Conservation (phyloP, 37 sponge, comb jelly and placozoan species). For the Oopsacas minuta region DNA sequence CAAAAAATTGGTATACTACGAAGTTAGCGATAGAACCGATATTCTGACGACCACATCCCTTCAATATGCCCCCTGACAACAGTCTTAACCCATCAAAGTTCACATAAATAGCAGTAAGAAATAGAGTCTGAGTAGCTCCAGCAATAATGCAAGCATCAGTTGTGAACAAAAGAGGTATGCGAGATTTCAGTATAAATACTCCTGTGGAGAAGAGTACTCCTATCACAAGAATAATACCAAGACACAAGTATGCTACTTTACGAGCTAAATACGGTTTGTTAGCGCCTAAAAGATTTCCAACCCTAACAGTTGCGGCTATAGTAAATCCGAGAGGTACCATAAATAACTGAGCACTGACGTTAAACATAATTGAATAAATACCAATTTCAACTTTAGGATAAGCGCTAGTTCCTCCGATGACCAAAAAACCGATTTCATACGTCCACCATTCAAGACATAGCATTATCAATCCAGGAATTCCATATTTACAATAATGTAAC, state of each 20-base stretch:
- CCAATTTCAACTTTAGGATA: conserved; percentile 10
- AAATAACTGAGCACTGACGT: not conserved
- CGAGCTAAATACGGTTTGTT: not conserved
- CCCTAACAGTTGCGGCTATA: conserved; percentile 21
- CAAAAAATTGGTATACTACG: not conserved
- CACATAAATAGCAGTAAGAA: not conserved
- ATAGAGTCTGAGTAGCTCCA: not conserved
- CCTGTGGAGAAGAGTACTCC: not conserved
- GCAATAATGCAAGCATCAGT: not conserved
- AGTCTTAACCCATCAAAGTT: not conserved
- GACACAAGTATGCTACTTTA: not conserved
- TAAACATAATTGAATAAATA: conserved; percentile 20
- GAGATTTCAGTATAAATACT: not conserved
- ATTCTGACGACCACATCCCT: not conserved
- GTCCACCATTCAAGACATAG: conserved; percentile 26
- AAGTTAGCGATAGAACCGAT: not conserved
- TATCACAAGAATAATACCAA: not conserved
- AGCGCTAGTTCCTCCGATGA: not conserved
- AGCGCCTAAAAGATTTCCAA: conserved; percentile 27
- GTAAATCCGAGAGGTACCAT: not conserved
- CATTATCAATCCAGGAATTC: conserved; percentile 25
- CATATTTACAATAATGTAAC: conserved; percentile 14
- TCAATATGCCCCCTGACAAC: not conserved
- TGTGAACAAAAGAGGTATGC: not conserved
- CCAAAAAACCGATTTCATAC: conserved; percentile 23